Conservation (phyloP, 2,113 vertebrate species). For the Gorsachius goisagi region DNA sequence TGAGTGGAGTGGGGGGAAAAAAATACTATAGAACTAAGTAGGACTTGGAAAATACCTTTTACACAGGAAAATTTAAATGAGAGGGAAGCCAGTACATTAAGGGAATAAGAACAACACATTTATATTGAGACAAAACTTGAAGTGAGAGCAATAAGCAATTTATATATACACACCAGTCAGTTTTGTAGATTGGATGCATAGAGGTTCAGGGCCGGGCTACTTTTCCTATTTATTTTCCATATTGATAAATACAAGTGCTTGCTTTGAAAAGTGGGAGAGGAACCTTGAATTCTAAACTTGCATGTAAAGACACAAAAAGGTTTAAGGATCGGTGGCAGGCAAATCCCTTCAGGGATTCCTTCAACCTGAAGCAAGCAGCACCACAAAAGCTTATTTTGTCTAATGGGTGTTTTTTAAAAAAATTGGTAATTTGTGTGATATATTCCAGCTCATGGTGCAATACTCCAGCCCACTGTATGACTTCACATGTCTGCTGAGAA, state of each 20-base stretch:
- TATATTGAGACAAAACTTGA: not conserved
- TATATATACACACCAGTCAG: rapidly evolving
- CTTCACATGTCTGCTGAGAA: not conserved
- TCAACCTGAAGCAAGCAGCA: not conserved
- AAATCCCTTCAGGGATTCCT: not conserved
- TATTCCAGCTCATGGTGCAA: not conserved
- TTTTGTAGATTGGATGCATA: not conserved
- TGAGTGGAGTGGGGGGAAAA: too few relatives aligned
- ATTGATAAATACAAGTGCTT: not conserved
- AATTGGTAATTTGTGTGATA: not conserved
- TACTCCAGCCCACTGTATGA: too few relatives aligned
- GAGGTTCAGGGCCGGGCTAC: not conserved
- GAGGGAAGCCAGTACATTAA: not conserved
- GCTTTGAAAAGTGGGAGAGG: not conserved
- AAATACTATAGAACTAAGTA: not conserved
- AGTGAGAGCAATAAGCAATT: not conserved
- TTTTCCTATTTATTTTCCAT: not conserved
- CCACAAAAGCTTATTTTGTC: not conserved
- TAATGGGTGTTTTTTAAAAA: not conserved
- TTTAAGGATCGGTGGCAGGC: not conserved
- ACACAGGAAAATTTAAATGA: not conserved
- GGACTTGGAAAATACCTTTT: not conserved
- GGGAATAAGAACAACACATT: not conserved
- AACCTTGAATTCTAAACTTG: not conserved
- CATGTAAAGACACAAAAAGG: rapidly evolving